These are phyloP conservation scores for Alethe castanea DNA, from an alignment of 2,113 vertebrate genomes.

Conservation along the genomic window DNA sequence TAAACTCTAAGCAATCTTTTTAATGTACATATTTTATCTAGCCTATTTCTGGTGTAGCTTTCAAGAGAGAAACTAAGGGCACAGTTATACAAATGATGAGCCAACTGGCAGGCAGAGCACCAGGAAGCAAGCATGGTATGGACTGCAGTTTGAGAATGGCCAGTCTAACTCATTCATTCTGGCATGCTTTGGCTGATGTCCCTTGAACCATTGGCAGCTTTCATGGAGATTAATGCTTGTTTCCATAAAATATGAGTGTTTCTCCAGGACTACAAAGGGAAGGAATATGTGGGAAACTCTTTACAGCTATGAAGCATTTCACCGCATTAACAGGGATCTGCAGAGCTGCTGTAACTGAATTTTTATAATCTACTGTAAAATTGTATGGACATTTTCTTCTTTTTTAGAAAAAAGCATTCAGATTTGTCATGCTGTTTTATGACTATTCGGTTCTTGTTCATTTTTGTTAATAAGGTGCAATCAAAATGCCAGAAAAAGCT, in stretches of 20 bases:
- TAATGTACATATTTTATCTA: neutral
- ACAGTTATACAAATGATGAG: neutral
- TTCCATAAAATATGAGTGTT: constrained; percentile 36
- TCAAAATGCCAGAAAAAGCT: neutral
- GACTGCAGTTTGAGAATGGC: neutral
- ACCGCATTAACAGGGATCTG: neutral
- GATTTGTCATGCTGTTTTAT: constrained; percentile 1
- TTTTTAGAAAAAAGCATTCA: neutral
- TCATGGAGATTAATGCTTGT: neutral
- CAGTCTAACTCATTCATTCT: neutral
- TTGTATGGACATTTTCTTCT: neutral
- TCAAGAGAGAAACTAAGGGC: neutral
- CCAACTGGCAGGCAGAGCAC: neutral
- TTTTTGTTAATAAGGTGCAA: constrained; percentile 7
- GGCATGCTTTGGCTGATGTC: neutral
- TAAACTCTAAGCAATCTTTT: neutral
- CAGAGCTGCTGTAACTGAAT: constrained; percentile 6
- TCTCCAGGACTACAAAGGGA: constrained; percentile 20
- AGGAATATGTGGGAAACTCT: neutral
- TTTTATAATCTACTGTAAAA: constrained; percentile 33
- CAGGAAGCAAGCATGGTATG: neutral
- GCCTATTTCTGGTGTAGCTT: neutral
- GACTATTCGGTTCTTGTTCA: neutral
- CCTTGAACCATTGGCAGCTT: neutral
- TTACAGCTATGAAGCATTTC: constrained; percentile 13